Base-by-base conservation (phyloP, 2,113 vertebrate genomes). In the Pithys albifrons region DNA sequence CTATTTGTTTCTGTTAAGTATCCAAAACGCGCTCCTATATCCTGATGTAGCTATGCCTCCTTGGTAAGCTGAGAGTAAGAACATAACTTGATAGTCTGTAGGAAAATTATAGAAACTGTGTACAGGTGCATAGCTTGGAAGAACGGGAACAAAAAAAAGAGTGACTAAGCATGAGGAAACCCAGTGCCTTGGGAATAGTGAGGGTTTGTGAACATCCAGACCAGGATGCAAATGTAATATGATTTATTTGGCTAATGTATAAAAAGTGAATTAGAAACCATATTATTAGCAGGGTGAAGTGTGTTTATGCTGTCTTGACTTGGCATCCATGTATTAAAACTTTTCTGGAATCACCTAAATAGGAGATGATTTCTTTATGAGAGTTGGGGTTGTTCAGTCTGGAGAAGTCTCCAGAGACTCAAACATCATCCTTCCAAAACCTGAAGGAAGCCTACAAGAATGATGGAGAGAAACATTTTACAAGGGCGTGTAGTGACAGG, bases 241-340 rank as follows among this genome's bases (percentile, higher is more conserved):
- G 16, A 37, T 62, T 57, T 29, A 49, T 90, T 82, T 69, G 4
- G 4, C 15, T 19, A 4, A 29, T 5, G 0, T 24, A 51, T 51
- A 27, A 39, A 80, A 75, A 27, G 5, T 31, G 6, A 85, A 55
- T 41, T 66, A 43, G 29, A 91, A 86, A 54, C 4, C 9, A 19
- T 31, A 31, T 19, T 76, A 35, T 46, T 51, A 35, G 19, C 20
- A 22, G 11, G 4, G 3, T 41, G 12, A 83, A 86, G 59, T 0
- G 3, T 3, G 62, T 74, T 73, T 84, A 10, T n/a, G 7, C 10
- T 33, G 25, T 73, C 41, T 85, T 69, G 18, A 35, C 31, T 70
- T 45, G 24, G 6, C 13, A 58, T 55, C 75, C 22, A 7, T 0
- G 0, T 29, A 29, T 73, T 73, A 83, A 57, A 8, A 2, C 6